These are phyloP conservation scores for Pandemis cinnamomeana DNA, from an alignment of 2,888 invertebrate genomes.

Conservation along the genomic window DNA sequence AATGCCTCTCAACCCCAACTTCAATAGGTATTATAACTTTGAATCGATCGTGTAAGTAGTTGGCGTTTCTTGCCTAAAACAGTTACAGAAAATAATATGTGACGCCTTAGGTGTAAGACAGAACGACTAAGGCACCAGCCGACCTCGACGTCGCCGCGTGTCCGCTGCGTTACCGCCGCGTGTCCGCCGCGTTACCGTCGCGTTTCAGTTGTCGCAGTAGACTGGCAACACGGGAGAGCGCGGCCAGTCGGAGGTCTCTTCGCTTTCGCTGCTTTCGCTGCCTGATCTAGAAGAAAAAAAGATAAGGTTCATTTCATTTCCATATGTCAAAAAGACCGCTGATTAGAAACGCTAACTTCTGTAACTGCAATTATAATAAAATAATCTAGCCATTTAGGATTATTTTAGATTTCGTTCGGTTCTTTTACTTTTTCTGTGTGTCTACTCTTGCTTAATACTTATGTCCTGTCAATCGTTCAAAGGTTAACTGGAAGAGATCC, in stretches of 20 bases:
- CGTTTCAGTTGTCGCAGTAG: conserved; percentile 72
- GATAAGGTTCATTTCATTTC: not conserved
- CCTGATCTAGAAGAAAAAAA: conserved; percentile 79
- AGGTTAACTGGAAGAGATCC: no score
- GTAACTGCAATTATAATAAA: no score
- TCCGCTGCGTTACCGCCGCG: not conserved
- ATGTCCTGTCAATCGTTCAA: no score
- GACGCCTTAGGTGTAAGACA: not conserved
- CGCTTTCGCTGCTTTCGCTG: conserved; percentile 86
- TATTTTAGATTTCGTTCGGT: no score
- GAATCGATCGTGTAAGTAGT: not conserved
- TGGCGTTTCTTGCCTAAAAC: not conserved
- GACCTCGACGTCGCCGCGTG: not conserved
- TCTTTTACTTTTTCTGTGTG: no score
- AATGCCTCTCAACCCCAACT: no score
- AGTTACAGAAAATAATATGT: not conserved
- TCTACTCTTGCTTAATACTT: no score
- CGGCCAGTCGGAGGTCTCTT: conserved; percentile 86
- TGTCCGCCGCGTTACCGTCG: not conserved
- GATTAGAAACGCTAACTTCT: no score
- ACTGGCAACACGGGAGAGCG: conserved; percentile 86
- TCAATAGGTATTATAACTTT: no score
- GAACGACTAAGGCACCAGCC: not conserved
- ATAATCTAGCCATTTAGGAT: no score
- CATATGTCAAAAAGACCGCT: no score